Evolutionary conservation across 1,140 invertebrate genomes (phyloP).

Genomic region (Anastrepha obliqua): DNA sequence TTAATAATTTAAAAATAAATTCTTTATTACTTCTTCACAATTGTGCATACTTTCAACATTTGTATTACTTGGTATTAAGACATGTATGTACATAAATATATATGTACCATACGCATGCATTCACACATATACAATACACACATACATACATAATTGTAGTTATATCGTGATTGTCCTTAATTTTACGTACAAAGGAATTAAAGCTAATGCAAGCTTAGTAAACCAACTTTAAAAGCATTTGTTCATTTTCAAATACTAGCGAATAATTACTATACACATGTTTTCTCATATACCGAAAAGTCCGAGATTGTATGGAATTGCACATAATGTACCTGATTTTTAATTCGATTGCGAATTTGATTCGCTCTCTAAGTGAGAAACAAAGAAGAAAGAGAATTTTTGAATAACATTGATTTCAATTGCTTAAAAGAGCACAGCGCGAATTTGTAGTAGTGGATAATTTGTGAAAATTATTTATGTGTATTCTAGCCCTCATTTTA

Average conservation of each 20-base stretch:
- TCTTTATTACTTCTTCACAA: slow-evolving; percentile 13
- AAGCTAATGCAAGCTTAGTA: neutral
- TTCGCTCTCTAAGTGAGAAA: neutral
- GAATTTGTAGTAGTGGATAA: too few species aligned
- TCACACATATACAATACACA: slow-evolving; percentile 13
- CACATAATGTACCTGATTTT: neutral
- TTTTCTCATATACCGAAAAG: too few species aligned
- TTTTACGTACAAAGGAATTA: neutral
- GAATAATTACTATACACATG: too few species aligned
- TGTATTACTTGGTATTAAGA: neutral
- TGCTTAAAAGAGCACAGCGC: too few species aligned
- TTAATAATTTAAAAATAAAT: neutral
- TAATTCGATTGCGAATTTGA: neutral
- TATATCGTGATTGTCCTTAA: slow-evolving; percentile 31
- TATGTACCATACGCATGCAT: neutral
- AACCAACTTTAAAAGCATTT: too few species aligned
- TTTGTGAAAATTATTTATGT: too few species aligned
- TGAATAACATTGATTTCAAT: too few species aligned
- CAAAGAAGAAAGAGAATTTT: neutral
- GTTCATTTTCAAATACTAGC: too few species aligned
- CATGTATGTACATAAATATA: slow-evolving; percentile 14
- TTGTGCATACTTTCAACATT: neutral
- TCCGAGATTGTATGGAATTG: too few species aligned
- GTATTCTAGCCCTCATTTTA: too few species aligned
- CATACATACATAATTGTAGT: neutral